Base-by-base conservation (phyloP, 2,797 vertebrate genomes). In the Myotis findleyi region DNA sequence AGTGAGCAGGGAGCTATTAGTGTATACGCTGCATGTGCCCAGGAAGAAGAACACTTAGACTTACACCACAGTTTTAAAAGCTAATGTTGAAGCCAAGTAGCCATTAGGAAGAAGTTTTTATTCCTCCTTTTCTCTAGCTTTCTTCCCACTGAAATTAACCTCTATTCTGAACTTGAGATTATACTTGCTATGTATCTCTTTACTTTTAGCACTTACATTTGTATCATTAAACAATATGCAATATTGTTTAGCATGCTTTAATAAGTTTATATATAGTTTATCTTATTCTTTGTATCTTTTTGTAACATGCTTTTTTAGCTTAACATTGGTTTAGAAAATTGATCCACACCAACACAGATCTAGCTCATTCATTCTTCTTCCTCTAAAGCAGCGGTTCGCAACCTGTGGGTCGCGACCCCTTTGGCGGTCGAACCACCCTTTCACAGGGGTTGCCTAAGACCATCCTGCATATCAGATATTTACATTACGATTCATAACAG, bases 1-100 rank as follows among this genome's bases (percentile, higher is more conserved):
- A 10, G 9, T 9, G 18, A 18, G 5, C 12, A 12, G 38, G 53
- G 23, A 33, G 16, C 36, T 8, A 1, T 7, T 27, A 16, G 2
- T 21, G 10, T 57, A 5, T 66, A 3, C n/a, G 2, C 33, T 21
- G 33, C 21, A 0, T 0, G 1, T 14, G 20, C 27, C 83, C 38
- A 9, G 7, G 6, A 7, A 55, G 18, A 64, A 25, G 49, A 44
- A 14, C 27, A 14, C 49, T 14, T 62, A 27, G 2, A 20, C 49
- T 14, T 62, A 27, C 1, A 20, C 8, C 1, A 4, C 71, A 51
- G n/a, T 27, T 71, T 38, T 49, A 17, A 27, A 55, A 71, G 36
- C 16, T 6, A 38, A 1, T n/a, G 7, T 44, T 59, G 7, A 41
- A 53, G 82, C 77, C 55, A 5, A 21, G 7, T 9, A 1, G 20